phyloP scores from a whole-genome alignment of 2,888 invertebrate genomes.

The Ormyrus nitidulus region DNA sequence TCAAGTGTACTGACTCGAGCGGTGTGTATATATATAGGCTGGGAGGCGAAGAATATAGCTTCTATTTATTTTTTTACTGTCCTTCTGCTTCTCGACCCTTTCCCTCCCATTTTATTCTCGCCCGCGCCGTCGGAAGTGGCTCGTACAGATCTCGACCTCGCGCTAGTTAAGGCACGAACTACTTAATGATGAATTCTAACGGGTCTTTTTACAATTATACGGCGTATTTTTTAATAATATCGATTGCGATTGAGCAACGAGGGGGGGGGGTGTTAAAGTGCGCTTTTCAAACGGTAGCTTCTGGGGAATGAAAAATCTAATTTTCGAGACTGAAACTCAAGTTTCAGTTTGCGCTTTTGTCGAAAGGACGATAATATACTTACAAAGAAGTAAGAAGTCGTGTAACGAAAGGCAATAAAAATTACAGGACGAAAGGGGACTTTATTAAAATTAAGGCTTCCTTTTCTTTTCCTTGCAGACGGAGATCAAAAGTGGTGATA shows the following conservation, averaged over 20 bases:
- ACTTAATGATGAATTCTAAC: slow-evolving; percentile 43
- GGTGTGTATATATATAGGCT: slow-evolving; percentile 15
- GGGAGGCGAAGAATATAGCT: slow-evolving; percentile 8
- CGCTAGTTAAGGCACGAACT: slow-evolving; percentile 27
- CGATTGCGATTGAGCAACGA: no score
- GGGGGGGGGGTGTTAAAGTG: no score
- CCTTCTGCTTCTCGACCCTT: not conserved
- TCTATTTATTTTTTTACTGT: slow-evolving; percentile 29
- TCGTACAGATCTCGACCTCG: slow-evolving; percentile 19
- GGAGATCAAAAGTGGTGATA: slow-evolving; percentile 89
- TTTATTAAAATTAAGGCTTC: not conserved
- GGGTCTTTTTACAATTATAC: not conserved
- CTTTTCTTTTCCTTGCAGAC: slow-evolving; percentile 77
- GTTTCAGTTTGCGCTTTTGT: no score
- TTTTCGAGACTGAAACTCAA: no score
- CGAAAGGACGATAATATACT: no score
- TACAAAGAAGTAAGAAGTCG: no score
- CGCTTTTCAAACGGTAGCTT: no score
- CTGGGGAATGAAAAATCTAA: no score
- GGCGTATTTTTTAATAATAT: no score
- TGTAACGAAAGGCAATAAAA: not conserved
- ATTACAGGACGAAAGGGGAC: not conserved
- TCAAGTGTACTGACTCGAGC: not conserved
- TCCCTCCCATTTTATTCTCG: slow-evolving; percentile 12
- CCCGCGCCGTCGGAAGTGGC: not conserved